Percentiles rank a stretch among this genome's conserved stretches.
Evolutionary conservation across 2,888 invertebrate species (phyloP).

Genomic region (Nipponacmea schrenckii): DNA sequence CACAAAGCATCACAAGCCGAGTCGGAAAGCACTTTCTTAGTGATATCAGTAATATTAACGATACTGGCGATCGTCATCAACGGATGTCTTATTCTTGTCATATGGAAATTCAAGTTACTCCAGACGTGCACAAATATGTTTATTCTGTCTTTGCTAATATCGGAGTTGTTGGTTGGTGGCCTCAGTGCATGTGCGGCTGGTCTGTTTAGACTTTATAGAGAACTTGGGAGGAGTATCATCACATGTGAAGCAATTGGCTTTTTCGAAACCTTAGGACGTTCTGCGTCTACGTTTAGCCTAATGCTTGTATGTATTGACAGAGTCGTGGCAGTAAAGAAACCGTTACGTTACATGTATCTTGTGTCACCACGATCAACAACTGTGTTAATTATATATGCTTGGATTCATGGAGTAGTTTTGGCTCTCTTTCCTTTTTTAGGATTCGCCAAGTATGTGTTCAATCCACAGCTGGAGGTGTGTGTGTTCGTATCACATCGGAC

Average conservation of each 20-base stretch:
- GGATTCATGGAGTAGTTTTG: slow-evolving; percentile 39
- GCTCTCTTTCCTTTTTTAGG: slow-evolving; percentile 35
- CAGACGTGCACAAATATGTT: slow-evolving; percentile 50
- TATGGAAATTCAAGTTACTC: slow-evolving; percentile 35
- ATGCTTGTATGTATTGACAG: slow-evolving; percentile 47
- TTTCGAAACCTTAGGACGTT: slow-evolving; percentile 26
- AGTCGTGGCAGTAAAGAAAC: slow-evolving; percentile 45
- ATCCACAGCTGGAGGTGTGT: slow-evolving; percentile 31
- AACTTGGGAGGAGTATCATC: slow-evolving; percentile 25
- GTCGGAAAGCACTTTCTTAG: too few relatives aligned
- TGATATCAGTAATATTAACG: too few relatives aligned
- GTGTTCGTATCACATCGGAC: slow-evolving; percentile 18
- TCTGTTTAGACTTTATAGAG: slow-evolving; percentile 19
- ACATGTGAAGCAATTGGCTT: slow-evolving; percentile 34
- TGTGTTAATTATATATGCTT: slow-evolving; percentile 31
- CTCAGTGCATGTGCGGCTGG: slow-evolving; percentile 42
- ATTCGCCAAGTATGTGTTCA: slow-evolving; percentile 38
- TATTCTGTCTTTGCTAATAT: slow-evolving; percentile 41
- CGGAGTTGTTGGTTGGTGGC: slow-evolving; percentile 39
- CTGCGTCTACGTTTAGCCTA: slow-evolving; percentile 37
- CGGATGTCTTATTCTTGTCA: slow-evolving; percentile 26
- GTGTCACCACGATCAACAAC: slow-evolving; percentile 34
- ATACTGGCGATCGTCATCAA: too few relatives aligned
- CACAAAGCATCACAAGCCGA: too few relatives aligned
- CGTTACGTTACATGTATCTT: slow-evolving; percentile 43